Evolutionary conservation across 2,113 vertebrate species (phyloP).

Genomic region (Tenebrosternarchus preto): DNA sequence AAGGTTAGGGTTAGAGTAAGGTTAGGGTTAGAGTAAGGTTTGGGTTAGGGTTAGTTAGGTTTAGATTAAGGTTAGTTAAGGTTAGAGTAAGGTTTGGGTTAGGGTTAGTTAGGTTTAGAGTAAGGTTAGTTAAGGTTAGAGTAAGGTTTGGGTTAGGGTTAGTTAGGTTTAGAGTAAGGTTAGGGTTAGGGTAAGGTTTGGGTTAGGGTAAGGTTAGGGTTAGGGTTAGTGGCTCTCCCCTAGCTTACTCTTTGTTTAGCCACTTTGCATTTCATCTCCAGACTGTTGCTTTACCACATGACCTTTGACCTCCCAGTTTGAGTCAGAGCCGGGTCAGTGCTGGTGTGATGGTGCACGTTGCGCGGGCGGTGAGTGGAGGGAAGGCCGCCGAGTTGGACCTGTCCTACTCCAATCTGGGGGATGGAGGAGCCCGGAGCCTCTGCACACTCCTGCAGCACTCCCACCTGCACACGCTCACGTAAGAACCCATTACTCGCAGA

Average conservation of each 20-base stretch:
- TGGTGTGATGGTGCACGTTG: slow-evolving; percentile 57
- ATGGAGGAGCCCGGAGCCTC: slow-evolving; percentile 58
- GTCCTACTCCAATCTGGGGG: slow-evolving; percentile 42
- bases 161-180: too few species aligned
- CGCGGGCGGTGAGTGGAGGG: slow-evolving; percentile 63
- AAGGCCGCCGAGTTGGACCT: slow-evolving; percentile 57
- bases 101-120: too few species aligned
- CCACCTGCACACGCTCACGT: slow-evolving; percentile 63
- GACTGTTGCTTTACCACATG: too few species aligned
- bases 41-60: too few species aligned
- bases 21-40: too few species aligned
- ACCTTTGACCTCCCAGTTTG: slow-evolving; percentile 57
- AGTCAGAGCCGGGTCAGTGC: slow-evolving; percentile 44
- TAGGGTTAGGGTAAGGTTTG: too few species aligned
- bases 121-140: too few species aligned
- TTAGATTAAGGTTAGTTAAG: too few species aligned
- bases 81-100: too few species aligned
- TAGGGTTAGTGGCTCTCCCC: not conserved
- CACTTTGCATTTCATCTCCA: not conserved
- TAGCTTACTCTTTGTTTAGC: not conserved
- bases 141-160: too few species aligned
- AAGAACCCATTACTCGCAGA: not conserved
- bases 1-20: too few species aligned
- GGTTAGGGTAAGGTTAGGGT: too few species aligned
- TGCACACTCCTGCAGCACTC: slow-evolving; percentile 57